These are phyloP conservation scores for Dione juno DNA, from an alignment of 2,888 invertebrate genomes.

Conservation along the genomic window DNA sequence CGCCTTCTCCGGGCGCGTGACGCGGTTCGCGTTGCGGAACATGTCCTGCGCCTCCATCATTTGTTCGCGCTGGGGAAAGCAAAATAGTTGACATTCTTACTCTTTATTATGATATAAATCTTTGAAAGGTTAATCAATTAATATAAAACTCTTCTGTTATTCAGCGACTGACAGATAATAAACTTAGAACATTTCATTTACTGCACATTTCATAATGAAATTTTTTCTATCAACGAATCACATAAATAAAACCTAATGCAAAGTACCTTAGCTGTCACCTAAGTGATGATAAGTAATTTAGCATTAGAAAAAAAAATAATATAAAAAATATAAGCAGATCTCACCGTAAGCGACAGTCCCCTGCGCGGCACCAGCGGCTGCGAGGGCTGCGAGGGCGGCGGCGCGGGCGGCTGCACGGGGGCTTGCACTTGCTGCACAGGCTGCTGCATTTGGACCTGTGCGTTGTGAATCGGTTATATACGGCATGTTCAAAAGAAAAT, in stretches of 20 bases:
- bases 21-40: conserved; percentile 97
- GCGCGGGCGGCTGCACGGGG: conserved; percentile 71
- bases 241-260: no score
- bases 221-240: no score
- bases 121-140: no score
- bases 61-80: conserved; percentile 91
- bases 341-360: conserved; percentile 88
- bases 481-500: no score
- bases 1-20: conserved; percentile 98
- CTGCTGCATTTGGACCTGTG: conserved; percentile 55
- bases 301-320: background rate
- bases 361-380: conserved; percentile 83
- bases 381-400: conserved; percentile 45
- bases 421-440: conserved; percentile 44
- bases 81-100: background rate
- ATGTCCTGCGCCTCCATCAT: conserved; percentile 98
- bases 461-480: background rate
- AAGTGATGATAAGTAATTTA: no score
- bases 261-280: no score
- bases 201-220: no score
- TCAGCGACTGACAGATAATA: no score
- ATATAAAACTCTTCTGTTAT: no score
- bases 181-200: no score
- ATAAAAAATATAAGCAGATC: background rate
- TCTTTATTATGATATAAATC: no score